phyloP scores from a whole-genome alignment of 2,113 vertebrate species.

The Misgurnus anguillicaudatus region DNA sequence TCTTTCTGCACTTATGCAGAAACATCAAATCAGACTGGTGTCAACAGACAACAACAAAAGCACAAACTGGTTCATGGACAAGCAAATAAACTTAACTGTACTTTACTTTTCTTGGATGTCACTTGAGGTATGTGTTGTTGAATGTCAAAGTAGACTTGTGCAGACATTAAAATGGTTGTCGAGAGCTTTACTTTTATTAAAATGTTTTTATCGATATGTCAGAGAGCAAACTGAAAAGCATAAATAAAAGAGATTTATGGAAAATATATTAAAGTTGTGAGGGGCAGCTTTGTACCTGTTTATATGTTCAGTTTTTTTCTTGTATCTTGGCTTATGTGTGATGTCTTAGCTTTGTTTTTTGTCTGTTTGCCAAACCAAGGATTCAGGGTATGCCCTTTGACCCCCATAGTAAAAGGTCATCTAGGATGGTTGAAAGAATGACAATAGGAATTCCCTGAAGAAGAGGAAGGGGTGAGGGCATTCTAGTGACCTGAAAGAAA shows the following conservation, averaged over 20 bases:
- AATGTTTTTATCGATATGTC: slow-evolving; percentile 64
- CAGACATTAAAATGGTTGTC: slow-evolving; percentile 73
- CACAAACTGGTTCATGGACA: slow-evolving; percentile 66
- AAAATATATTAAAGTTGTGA: slow-evolving; percentile 42
- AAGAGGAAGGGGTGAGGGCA: slow-evolving; percentile 44
- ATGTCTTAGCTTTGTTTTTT: slow-evolving; percentile 48
- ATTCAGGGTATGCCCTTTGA: slow-evolving; percentile 53
- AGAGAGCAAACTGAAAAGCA: slow-evolving; percentile 62
- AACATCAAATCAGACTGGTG: slow-evolving; percentile 59
- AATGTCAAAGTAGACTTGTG: slow-evolving; percentile 76
- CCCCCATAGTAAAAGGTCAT: slow-evolving; percentile 41
- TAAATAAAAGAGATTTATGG: slow-evolving; percentile 48
- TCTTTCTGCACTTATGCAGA: slow-evolving; percentile 48
- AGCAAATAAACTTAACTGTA: slow-evolving; percentile 65
- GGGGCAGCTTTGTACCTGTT: slow-evolving; percentile 57
- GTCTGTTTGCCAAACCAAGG: slow-evolving; percentile 25
- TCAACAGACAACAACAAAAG: slow-evolving; percentile 63
- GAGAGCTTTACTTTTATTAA: slow-evolving; percentile 75
- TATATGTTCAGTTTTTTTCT: slow-evolving; percentile 38
- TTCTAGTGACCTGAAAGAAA: slow-evolving; percentile 33
- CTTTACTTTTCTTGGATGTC: slow-evolving; percentile 72
- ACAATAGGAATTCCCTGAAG: slow-evolving; percentile 11
- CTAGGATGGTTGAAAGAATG: neutral
- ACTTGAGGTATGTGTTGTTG: slow-evolving; percentile 78
- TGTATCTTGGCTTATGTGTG: slow-evolving; percentile 43